A percentile compares a stretch with the other conserved stretches of the same genome.
Conservation (phyloP, 2,888 invertebrate species). For the Polymixis lichenea region DNA sequence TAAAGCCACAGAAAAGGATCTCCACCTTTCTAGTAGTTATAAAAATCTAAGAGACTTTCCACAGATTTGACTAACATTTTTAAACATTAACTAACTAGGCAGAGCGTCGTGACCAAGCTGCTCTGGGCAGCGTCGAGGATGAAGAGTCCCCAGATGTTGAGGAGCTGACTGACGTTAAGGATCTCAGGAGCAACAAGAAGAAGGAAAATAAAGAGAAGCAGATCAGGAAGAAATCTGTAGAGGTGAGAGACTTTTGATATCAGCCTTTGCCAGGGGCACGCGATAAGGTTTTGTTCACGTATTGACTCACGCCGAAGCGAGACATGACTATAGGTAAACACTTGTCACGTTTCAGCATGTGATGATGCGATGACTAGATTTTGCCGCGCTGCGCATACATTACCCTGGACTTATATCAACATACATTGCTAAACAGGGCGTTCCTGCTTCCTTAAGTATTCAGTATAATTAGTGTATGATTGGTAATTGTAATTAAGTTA, state of each 20-base stretch:
- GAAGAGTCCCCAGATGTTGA: slow-evolving; percentile 80
- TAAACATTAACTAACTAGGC: slow-evolving; percentile 70
- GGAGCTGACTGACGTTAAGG: slow-evolving; percentile 86
- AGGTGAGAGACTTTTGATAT: slow-evolving; percentile 69
- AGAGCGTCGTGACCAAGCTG: slow-evolving; percentile 83
- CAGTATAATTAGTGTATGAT: background rate
- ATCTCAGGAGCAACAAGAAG: slow-evolving; percentile 88
- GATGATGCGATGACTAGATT: background rate
- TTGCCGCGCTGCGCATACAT: background rate
- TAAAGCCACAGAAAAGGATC: background rate
- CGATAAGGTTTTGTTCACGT: background rate
- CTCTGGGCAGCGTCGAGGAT: slow-evolving; percentile 71
- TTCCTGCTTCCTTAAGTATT: background rate
- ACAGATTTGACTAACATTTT: slow-evolving; percentile 49
- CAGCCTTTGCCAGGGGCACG: background rate
- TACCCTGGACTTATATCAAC: background rate
- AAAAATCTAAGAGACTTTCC: slow-evolving; percentile 38
- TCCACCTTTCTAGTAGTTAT: slow-evolving; percentile 33
- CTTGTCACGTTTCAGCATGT: background rate
- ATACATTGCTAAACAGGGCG: background rate
- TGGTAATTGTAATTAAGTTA: background rate
- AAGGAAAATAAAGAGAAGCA: slow-evolving; percentile 89
- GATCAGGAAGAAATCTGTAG: slow-evolving; percentile 84
- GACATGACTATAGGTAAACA: background rate
- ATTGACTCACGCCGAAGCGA: background rate